Percentiles rank a stretch among this genome's conserved stretches.
Evolutionary conservation across 2,797 vertebrate genomes (phyloP).

Genomic region (Lerista edwardsae): DNA sequence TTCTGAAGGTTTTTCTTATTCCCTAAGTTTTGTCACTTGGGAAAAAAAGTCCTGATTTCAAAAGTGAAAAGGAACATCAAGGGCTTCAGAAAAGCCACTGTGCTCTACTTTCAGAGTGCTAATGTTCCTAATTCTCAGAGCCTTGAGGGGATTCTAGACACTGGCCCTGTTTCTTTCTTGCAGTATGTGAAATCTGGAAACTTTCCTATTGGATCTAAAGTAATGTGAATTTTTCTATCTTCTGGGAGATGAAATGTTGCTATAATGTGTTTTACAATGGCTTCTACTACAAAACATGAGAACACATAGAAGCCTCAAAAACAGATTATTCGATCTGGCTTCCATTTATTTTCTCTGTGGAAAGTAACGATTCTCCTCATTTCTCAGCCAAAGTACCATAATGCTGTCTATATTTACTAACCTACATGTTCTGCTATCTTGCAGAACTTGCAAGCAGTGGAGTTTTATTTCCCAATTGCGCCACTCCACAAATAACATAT

Average conservation of each 20-base stretch:
- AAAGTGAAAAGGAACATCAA: not conserved
- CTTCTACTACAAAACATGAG: not conserved
- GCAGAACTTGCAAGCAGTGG: not conserved
- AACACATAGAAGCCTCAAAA: not conserved
- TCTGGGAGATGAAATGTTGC: not conserved
- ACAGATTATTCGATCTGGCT: not conserved
- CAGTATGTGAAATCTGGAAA: not conserved
- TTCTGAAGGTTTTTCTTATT: slow-evolving; percentile 12
- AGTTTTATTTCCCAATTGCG: not conserved
- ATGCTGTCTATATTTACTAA: not conserved
- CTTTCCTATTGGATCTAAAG: not conserved
- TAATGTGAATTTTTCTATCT: not conserved
- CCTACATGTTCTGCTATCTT: not conserved
- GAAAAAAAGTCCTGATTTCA: slow-evolving; percentile 42
- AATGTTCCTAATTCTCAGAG: slow-evolving; percentile 7
- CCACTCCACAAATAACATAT: not conserved
- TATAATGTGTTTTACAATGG: not conserved
- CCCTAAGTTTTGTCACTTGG: slow-evolving; percentile 27
- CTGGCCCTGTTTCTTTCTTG: not conserved
- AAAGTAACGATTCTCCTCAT: not conserved
- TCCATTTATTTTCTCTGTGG: not conserved
- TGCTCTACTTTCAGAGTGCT: slow-evolving; percentile 31
- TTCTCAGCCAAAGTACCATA: not conserved
- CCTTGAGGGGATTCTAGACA: not conserved
- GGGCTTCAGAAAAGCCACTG: not conserved